Conservation (phyloP, 2,888 invertebrate genomes). For the Agrochola lychnidis region DNA sequence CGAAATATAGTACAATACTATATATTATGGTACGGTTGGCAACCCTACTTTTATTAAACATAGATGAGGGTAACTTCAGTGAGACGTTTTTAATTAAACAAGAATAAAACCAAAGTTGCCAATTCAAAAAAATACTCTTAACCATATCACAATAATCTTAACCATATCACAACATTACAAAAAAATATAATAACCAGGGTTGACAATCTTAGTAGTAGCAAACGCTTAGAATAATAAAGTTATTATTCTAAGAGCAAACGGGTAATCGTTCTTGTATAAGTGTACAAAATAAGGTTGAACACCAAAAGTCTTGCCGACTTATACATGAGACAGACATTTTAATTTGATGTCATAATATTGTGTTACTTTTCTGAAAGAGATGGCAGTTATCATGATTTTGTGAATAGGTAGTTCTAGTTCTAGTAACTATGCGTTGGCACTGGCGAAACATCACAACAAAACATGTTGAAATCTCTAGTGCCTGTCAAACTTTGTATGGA, state of each 20-base stretch:
- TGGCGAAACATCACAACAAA: too few relatives aligned
- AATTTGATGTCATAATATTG: not conserved
- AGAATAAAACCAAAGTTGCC: slow-evolving; percentile 57
- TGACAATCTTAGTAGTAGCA: too few relatives aligned
- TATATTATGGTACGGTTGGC: too few relatives aligned
- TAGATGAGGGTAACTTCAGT: slow-evolving; percentile 16
- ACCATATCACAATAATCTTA: slow-evolving; percentile 77
- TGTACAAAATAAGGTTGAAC: not conserved
- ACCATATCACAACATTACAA: slow-evolving; percentile 83
- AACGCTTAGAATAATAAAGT: too few relatives aligned
- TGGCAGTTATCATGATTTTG: not conserved
- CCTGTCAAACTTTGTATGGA: too few relatives aligned
- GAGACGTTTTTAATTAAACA: not conserved
- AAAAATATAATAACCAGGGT: slow-evolving; percentile 67
- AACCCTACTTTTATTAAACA: too few relatives aligned
- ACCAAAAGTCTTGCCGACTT: not conserved
- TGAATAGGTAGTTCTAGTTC: not conserved
- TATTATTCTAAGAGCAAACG: too few relatives aligned
- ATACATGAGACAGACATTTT: not conserved
- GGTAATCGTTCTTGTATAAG: not conserved
- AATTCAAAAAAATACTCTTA: slow-evolving; percentile 81
- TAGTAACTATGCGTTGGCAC: too few relatives aligned
- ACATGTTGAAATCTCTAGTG: too few relatives aligned
- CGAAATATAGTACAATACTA: too few relatives aligned
- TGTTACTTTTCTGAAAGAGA: too few relatives aligned